Base-by-base conservation (phyloP, 2,797 vertebrate genomes). In the Acanthurus lineatus region DNA sequence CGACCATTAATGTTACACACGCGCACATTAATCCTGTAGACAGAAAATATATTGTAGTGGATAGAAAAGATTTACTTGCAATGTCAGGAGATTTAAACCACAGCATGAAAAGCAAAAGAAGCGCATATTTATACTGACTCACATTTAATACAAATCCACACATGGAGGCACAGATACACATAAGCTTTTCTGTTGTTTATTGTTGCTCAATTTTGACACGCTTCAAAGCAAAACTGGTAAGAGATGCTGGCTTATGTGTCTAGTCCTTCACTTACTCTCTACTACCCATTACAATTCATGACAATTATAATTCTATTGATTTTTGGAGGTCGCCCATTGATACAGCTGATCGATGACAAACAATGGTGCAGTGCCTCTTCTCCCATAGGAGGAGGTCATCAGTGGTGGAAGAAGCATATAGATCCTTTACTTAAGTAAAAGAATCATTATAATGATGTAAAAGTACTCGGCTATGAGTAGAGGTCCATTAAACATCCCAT, bases 301-400 rank as follows among this genome's bases (percentile, higher is more conserved):
- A 64, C 38, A 22, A n/a, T 20, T 70, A 61, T 40, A 52, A 10
- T 56, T 40, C 49, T 0, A 83, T 73, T 73, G 62, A 84, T 77
- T 47, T 44, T 57, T 19, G 60, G 9, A 42, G 64, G 32, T 52
- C 76, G 35, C 42, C 77, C 35, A 40, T 40, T 77, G 65, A 71
- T 68, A 15, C 54, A 69, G 40, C 32, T 59, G 60, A 47, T 85
- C 54, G 20, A 77, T 70, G 48, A 44, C 64, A 72, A 79, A 63
- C 14, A 74, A 69, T 67, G 65, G 35, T 67, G 54, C 67, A 58
- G 52, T 77, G 75, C 3, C 25, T 25, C 25, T 25, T 25, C 25
- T 25, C 25, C 25, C 25, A 25, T 25, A 25, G 25, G 25, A 25
- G 25, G 25, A 25, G 25, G 25, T 25, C 25, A 25, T 35, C 49